phyloP scores from a whole-genome alignment of 1,140 invertebrate genomes.

The Bradysia coprophila region DNA sequence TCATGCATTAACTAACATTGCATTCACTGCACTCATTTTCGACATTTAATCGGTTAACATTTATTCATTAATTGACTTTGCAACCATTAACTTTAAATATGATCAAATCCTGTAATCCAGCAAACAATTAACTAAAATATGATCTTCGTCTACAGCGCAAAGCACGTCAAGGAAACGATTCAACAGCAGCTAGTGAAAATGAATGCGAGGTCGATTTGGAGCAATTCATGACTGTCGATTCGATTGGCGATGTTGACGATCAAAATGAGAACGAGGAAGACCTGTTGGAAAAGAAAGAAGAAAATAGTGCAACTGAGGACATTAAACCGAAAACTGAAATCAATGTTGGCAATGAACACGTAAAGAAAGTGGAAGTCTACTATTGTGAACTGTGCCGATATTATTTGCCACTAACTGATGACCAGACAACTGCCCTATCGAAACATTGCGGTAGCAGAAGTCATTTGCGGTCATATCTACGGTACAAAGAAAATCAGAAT shows the following conservation, averaged over 20 bases:
- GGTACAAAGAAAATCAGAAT: conserved; percentile 51
- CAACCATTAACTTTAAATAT: too few species aligned
- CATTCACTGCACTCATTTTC: too few species aligned
- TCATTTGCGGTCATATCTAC: conserved; percentile 50
- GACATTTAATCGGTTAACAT: too few species aligned
- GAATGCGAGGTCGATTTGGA: conserved; percentile 47
- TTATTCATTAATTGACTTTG: too few species aligned
- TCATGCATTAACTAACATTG: too few species aligned
- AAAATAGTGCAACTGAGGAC: conserved; percentile 39
- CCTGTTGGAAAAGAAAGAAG: conserved; percentile 23
- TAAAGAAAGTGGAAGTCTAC: conserved; percentile 50
- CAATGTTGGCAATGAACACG: conserved; percentile 54
- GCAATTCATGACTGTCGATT: conserved; percentile 67
- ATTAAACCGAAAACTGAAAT: conserved; percentile 41
- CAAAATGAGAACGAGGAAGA: conserved; percentile 19
- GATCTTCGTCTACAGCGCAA: too few species aligned
- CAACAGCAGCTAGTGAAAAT: conserved; percentile 13
- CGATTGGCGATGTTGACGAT: conserved; percentile 67
- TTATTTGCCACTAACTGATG: conserved; percentile 42
- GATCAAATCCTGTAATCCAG: too few species aligned
- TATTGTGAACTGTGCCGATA: conserved; percentile 56
- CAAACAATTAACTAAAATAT: too few species aligned
- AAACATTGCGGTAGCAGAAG: conserved; percentile 48
- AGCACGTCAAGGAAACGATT: conserved; percentile 18
- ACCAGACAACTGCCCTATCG: conserved; percentile 37